phyloP scores from a whole-genome alignment of 2,888 invertebrate species.

The Andrena camellia region DNA sequence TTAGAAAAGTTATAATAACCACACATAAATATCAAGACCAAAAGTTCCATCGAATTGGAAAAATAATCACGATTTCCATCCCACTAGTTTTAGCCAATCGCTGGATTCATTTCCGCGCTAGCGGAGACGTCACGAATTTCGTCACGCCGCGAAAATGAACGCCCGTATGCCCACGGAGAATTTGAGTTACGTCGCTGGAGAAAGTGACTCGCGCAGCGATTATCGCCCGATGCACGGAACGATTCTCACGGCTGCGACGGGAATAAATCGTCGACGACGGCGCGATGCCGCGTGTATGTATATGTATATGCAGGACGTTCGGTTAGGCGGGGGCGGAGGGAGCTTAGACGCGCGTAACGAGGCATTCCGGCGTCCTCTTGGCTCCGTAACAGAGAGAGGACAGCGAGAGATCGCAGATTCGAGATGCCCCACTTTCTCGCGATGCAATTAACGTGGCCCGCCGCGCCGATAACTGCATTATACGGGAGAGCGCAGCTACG shows the following conservation, averaged over 20 bases:
- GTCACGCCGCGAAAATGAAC: conserved; percentile 36
- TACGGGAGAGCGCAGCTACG: conserved; percentile 60
- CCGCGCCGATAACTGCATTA: conserved; percentile 72
- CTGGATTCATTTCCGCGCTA: background rate
- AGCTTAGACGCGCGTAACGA: conserved; percentile 27
- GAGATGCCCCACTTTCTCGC: conserved; percentile 69
- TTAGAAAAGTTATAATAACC: too few relatives aligned
- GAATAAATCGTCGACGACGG: conserved; percentile 48
- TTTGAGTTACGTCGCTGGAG: conserved; percentile 56
- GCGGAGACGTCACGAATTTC: conserved; percentile 27
- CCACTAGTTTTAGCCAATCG: background rate
- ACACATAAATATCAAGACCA: too few relatives aligned
- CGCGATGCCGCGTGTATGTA: background rate
- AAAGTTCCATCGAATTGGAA: too few relatives aligned
- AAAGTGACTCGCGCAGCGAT: conserved; percentile 52
- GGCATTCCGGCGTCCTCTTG: conserved; percentile 17
- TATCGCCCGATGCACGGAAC: conserved; percentile 52
- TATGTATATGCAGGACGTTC: background rate
- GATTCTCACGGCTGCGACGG: conserved; percentile 59
- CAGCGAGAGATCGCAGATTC: conserved; percentile 60
- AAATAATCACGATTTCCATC: background rate
- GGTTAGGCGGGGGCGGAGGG: conserved; percentile 26
- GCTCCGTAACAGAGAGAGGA: conserved; percentile 23
- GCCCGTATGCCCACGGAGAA: conserved; percentile 42
- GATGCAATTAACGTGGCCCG: conserved; percentile 68